Base-by-base conservation (phyloP, 2,113 vertebrate genomes). In the Vanacampus margaritifer region DNA sequence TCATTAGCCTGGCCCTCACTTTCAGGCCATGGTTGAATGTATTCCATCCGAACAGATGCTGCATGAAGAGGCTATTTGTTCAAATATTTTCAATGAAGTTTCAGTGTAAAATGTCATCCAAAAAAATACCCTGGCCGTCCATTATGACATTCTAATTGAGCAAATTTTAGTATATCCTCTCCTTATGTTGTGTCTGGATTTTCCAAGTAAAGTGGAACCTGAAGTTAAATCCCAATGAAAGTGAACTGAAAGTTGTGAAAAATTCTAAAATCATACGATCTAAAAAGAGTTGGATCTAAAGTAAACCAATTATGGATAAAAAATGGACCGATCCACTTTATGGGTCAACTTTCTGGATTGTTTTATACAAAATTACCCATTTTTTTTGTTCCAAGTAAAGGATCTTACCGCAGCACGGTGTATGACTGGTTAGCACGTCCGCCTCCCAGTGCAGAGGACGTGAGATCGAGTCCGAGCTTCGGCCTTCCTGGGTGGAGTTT, bases 41-140 rank as follows among this genome's bases (percentile, higher is more conserved):
- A 36, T 80, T 89, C 85, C 84, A 87, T 84, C 65, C 57, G 73
- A 84, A 82, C 88, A 88, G 85, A 85, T 88, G 88, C 86, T 84
- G 74, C 73, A 69, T 68, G 69, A 85, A 79, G 71, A 86, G 79
- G 64, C 74, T 14, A 71, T 78, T 86, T 87, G 79, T 84, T 87
- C 86, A 74, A 83, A 86, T 86, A 75, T 85, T 83, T 83, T 69
- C 78, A 69, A 71, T 66, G 62, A 86, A 78, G 71, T 83, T 85
- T 80, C 73, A 64, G 69, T 68, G 41, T 71, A 69, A 79, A 78
- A 75, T 75, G 73, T 80, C 51, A 65, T 76, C 57, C 65, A 85
- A 64, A 85, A 76, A 24, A 14, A 46, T 46, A 65, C 65, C 45
- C 65, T 64, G 76, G 70, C 70, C n/a, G 43, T 76, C 65, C 60